Conservation (phyloP, 2,888 invertebrate species). For the Suillia variegata region DNA sequence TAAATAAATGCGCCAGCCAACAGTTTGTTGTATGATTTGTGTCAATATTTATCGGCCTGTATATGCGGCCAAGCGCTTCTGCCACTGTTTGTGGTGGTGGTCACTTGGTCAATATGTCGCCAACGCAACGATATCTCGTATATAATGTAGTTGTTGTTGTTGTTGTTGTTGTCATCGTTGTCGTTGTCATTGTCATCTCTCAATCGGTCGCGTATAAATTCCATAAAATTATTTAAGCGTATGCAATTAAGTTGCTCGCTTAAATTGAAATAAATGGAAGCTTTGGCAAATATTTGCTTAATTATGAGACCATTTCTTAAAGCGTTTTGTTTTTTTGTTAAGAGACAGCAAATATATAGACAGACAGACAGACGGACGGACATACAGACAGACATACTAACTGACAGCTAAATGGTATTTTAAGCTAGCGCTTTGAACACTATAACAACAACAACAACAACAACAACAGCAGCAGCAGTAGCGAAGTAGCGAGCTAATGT, state of each 20-base stretch:
- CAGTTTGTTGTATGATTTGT: no score
- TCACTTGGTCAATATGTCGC: conserved; percentile 6
- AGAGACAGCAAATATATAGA: no score
- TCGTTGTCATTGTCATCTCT: background rate
- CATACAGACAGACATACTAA: no score
- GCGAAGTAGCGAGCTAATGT: no score
- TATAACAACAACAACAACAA: no score
- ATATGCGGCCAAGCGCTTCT: background rate
- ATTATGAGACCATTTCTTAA: conserved; percentile 6
- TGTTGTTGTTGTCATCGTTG: background rate
- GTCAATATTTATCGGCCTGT: background rate
- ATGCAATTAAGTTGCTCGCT: conserved; percentile 11
- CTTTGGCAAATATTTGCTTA: conserved; percentile 14
- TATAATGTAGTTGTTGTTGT: background rate
- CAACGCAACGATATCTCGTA: background rate
- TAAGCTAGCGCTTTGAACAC: no score
- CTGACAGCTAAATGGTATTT: no score
- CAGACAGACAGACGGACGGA: no score
- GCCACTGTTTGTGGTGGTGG: background rate
- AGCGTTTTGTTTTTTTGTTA: no score
- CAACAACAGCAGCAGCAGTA: no score
- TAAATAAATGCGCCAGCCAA: no score
- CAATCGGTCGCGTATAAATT: conserved; percentile 4
- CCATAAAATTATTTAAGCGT: conserved; percentile 17
- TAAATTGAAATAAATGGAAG: conserved; percentile 10